A percentile compares a stretch with the other conserved stretches of the same genome.
Evolutionary conservation across 2,888 invertebrate genomes (phyloP).

Genomic region (Drosophila anomalata): DNA sequence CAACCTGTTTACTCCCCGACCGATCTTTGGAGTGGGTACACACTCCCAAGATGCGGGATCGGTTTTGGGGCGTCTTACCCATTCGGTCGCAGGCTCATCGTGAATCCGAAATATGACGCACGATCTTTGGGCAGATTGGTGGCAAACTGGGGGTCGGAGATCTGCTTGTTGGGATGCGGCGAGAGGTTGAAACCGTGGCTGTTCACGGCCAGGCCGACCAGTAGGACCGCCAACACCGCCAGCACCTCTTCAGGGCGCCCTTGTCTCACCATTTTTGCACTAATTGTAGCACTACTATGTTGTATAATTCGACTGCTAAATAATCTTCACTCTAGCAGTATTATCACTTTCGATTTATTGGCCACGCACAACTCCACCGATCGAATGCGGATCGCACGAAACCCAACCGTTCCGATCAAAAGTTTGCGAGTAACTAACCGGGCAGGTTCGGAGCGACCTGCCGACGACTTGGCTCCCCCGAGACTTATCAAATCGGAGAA

Average conservation of each 20-base stretch:
- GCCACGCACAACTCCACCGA: background rate
- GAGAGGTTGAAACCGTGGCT: slow-evolving; percentile 81
- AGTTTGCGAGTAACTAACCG: slow-evolving; percentile 36
- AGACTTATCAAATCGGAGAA: slow-evolving; percentile 1
- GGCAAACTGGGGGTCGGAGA: slow-evolving; percentile 80
- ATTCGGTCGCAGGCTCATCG: slow-evolving; percentile 75
- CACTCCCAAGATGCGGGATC: slow-evolving; percentile 25
- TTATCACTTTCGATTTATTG: slow-evolving; percentile 48
- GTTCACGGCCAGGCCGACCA: slow-evolving; percentile 23
- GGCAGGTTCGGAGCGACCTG: background rate
- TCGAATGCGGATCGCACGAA: slow-evolving; percentile 6
- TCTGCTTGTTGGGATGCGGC: slow-evolving; percentile 81
- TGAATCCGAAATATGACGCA: slow-evolving; percentile 83
- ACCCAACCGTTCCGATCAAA: slow-evolving; percentile 43
- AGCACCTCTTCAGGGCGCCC: slow-evolving; percentile 20
- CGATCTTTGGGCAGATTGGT: slow-evolving; percentile 76
- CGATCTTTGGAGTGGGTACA: slow-evolving; percentile 10
- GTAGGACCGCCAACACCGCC: slow-evolving; percentile 20
- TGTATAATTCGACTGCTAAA: slow-evolving; percentile 8
- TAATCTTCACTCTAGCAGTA: slow-evolving; percentile 35
- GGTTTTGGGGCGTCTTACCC: slow-evolving; percentile 71
- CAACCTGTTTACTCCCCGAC: slow-evolving; percentile 64
- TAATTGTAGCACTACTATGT: background rate
- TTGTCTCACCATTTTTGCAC: slow-evolving; percentile 44
- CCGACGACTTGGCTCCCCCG: slow-evolving; percentile 5